These are phyloP conservation scores for Thomomys bottae DNA, from an alignment of 2,113 vertebrate genomes.

Conservation along the genomic window DNA sequence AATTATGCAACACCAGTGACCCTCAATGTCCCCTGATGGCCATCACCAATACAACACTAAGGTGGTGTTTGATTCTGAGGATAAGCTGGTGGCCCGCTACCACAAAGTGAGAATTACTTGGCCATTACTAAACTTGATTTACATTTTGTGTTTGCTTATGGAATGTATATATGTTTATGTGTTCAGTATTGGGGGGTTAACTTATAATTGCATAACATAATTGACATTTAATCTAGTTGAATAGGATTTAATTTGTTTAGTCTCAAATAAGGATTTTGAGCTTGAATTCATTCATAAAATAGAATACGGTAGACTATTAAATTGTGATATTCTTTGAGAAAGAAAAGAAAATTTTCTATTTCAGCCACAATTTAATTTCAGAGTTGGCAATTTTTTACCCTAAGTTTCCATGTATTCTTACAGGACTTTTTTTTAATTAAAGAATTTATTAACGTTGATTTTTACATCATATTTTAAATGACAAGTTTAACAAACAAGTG, in stretches of 20 bases:
- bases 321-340: conserved; percentile 11
- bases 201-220: background rate
- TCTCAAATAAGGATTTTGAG: background rate
- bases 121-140: background rate
- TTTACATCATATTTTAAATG: too few species aligned
- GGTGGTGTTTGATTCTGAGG: conserved; percentile 78
- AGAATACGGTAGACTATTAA: background rate
- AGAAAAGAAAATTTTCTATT: background rate
- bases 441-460: too few species aligned
- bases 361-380: background rate
- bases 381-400: background rate
- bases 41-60: conserved; percentile 78
- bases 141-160: background rate
- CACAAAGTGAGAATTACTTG: conserved; percentile 74
- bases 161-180: background rate
- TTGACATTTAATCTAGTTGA: background rate
- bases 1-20: conserved; percentile 67
- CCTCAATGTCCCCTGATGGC: conserved; percentile 71
- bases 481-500: too few species aligned
- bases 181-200: background rate
- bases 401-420: background rate
- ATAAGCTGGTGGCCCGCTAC: conserved; percentile 77
- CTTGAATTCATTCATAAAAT: background rate
- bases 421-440: background rate
- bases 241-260: background rate